phyloP scores from a whole-genome alignment of 2,797 vertebrate species.

The Lacerta agilis region DNA sequence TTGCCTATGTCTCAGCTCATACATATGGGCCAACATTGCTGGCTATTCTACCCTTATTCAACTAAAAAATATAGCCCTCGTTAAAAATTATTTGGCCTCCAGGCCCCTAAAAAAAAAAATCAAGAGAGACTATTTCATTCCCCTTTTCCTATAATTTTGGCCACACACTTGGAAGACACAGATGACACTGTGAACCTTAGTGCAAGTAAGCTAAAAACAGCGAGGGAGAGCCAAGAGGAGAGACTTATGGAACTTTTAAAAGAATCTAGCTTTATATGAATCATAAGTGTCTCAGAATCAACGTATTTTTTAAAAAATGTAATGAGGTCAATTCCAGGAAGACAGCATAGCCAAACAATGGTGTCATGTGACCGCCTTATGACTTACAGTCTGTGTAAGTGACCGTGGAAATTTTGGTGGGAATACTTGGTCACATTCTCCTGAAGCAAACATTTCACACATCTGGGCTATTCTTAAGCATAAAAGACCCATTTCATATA shows the following conservation, averaged over 20 bases:
- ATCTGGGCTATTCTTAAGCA: not conserved
- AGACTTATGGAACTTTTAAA: not conserved
- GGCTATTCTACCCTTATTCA: not conserved
- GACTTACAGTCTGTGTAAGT: not conserved
- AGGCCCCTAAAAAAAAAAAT: not conserved
- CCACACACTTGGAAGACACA: not conserved
- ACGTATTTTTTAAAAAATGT: not conserved
- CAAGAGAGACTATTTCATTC: not conserved
- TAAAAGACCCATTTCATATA: not conserved
- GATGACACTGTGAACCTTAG: not conserved
- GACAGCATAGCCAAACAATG: not conserved
- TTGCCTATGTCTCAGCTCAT: not conserved
- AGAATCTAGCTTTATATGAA: slow-evolving; percentile 17
- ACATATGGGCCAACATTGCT: not conserved
- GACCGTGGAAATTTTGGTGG: not conserved
- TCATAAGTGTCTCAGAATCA: not conserved
- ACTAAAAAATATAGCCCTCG: not conserved
- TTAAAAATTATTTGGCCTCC: not conserved
- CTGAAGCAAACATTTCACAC: not conserved
- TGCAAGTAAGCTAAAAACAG: not conserved
- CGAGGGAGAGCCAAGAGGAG: not conserved
- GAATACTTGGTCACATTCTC: not conserved
- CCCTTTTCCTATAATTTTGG: not conserved
- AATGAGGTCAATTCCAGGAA: not conserved
- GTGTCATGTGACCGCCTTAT: not conserved